Evolutionary conservation across 92 coral and sea anemone genomes (phyloP), one percentile per base, ranked within the genome.

Genomic region (Paragorgia papillata): DNA sequence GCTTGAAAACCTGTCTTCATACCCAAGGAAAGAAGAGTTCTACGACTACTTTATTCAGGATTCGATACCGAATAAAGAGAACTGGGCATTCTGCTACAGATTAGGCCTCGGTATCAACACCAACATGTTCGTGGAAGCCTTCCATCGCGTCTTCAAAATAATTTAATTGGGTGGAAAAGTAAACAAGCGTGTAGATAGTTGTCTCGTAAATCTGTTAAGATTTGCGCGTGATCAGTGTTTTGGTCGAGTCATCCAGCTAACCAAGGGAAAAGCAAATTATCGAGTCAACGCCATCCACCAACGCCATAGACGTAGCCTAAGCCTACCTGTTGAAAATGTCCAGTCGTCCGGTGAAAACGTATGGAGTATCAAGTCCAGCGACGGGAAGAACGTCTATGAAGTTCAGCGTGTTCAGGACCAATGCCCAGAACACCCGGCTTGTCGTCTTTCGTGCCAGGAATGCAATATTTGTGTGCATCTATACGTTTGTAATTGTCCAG

Each of bases 221-320:
- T 25, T 25, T 60, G 31, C 57, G 18, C 43, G 82, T 10, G 86
- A 74, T 80, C 75, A 28, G 71, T 59, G 55, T 3, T 82, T 82
- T 62, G 67, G 73, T 27, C 20, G 86, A 28, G 34, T 62, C 13
- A 69, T 82, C 41, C 75, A 82, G 29, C n/a, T 82, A 10, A 29
- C 65, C 9, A 82, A 82, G 34, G 75, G 75, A 1, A 82, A 82
- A 22, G 33, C 89, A 83, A 19, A 34, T 56, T 14, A 89, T 86
- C 13, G 49, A 79, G 3, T 89, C 86, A 39, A 75, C 74, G 17
- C 79, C 88, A 89, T 84, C 79, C 33, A 82, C 67, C 0, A 9
- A 21, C 76, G 82, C 18, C 82, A 82, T 62, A 32, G 19, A 20
- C 1, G 5, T 13, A 60, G 67, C 28, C 18, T 26, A 28, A 20